Evolutionary conservation across 2,888 invertebrate species (phyloP).

Genomic region (Iphiclides podalirius): DNA sequence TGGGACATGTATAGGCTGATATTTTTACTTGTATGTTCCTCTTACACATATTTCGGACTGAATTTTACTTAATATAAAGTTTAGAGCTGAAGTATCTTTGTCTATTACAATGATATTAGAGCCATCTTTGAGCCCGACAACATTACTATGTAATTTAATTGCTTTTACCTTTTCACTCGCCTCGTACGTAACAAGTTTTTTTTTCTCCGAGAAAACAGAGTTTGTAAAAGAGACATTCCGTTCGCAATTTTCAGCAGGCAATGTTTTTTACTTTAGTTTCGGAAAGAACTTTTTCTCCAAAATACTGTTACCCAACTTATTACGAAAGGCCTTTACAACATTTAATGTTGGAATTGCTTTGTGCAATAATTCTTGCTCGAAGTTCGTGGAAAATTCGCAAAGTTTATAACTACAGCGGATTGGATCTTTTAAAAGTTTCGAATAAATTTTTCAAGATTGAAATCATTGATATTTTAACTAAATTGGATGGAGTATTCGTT

Average conservation of each 20-base stretch:
- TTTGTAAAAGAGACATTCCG: not conserved
- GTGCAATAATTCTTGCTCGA: constrained; percentile 12
- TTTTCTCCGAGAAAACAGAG: too few species aligned
- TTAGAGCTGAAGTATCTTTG: too few species aligned
- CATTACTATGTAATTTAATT: too few species aligned
- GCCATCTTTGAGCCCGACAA: too few species aligned
- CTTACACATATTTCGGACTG: too few species aligned
- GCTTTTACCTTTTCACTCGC: too few species aligned
- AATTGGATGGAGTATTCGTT: too few species aligned
- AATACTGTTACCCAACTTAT: not conserved
- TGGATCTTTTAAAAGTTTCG: not conserved
- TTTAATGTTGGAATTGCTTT: constrained; percentile 14
- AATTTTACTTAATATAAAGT: too few species aligned
- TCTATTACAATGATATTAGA: too few species aligned
- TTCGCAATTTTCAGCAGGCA: not conserved
- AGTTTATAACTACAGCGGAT: not conserved
- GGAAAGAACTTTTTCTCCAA: not conserved
- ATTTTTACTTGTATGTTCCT: too few species aligned
- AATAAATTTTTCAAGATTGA: not conserved
- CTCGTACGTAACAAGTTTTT: too few species aligned
- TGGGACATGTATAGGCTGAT: too few species aligned
- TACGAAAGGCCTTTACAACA: constrained; percentile 6
- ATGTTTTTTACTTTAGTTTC: not conserved
- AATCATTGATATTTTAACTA: not conserved
- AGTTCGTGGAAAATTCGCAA: constrained; percentile 5